Evolutionary conservation across 2,888 invertebrate species (phyloP), one percentile per base, ranked within the genome.

Genomic region (Xylophagus ater): DNA sequence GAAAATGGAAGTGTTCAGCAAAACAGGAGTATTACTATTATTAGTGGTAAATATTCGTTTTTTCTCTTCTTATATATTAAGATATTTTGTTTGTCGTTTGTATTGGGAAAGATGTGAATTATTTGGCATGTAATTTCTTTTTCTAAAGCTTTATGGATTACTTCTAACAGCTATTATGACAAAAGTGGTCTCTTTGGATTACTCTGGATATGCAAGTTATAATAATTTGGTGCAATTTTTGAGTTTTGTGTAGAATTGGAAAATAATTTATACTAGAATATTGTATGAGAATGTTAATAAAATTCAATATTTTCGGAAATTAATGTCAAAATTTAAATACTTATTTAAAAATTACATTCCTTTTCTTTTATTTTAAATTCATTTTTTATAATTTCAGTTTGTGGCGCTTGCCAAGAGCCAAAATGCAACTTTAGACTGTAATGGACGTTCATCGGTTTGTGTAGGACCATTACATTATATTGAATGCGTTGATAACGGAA

Each of bases 1-100:
- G 60, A 61, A n/a, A 52, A 54, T 60, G 60, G 55, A 53, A 52
- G 55, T 60, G 57, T 61, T 53, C 44, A 59, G 56, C 51, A 47
- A 53, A 52, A 42, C 51, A 52, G 58, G 52, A 55, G 47, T 59
- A 52, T 51, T 59, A 37, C 41, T 60, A 30, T 51, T 61, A 47
- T 47, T 62, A 50, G 53, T 56, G 62, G 62, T 62, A 62, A 62
- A 53, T 58, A 51, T 32, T 18, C n/a, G 21, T 37, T 28, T 21
- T 28, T 39, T 23, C 28, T 14, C 24, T 4, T 18, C 5, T 21
- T 15, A 30, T n/a, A 37, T 43, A 40, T 42, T 32, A 39, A 34
- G 44, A 39, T 43, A 42, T 42, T 46, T 42, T 10, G 37, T n/a
- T n/a, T n/a, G n/a, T n/a, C n/a, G n/a, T n/a, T n/a, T n/a, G n/a